A percentile compares a stretch with the other conserved stretches of the same genome.
phyloP scores from a whole-genome alignment of 1,140 invertebrate species.

The Cotesia typhae region DNA sequence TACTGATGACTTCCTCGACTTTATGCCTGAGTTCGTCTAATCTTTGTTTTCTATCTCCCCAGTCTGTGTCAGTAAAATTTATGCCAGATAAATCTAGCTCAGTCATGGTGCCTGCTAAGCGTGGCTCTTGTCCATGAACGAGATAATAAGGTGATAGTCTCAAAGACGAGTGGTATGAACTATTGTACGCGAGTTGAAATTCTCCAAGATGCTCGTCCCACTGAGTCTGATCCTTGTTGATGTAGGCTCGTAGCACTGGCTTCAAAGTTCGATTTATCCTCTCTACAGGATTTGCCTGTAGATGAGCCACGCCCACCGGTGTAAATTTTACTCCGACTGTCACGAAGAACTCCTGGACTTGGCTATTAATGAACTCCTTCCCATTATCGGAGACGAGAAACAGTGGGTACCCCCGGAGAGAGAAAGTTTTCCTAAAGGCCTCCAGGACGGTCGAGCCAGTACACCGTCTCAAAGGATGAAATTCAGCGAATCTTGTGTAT shows the following conservation, averaged over 20 bases:
- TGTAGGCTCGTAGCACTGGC: slow-evolving; percentile 22
- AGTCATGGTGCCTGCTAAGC: too few species aligned
- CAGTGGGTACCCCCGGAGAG: slow-evolving; percentile 22
- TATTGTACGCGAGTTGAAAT: neutral
- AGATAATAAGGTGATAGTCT: neutral
- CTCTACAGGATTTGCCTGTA: slow-evolving; percentile 33
- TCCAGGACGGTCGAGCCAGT: slow-evolving; percentile 24
- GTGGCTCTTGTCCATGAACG: neutral
- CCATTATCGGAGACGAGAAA: slow-evolving; percentile 31
- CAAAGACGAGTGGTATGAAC: too few species aligned
- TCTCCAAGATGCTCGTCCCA: slow-evolving; percentile 10
- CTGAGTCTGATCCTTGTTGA: slow-evolving; percentile 13
- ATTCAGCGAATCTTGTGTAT: slow-evolving; percentile 35
- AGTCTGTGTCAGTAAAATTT: too few species aligned
- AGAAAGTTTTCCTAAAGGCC: slow-evolving; percentile 20
- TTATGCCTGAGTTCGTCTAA: too few species aligned
- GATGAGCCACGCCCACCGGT: neutral
- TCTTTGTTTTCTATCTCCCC: too few species aligned
- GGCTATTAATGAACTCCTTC: slow-evolving; percentile 23
- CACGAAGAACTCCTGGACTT: neutral
- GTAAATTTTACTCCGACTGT: neutral
- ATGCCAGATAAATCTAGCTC: too few species aligned
- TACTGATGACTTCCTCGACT: too few species aligned
- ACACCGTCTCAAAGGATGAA: slow-evolving; percentile 15
- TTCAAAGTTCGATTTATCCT: slow-evolving; percentile 25